Evolutionary conservation across 2,797 vertebrate genomes (phyloP).

Genomic region (Lates japonicus): DNA sequence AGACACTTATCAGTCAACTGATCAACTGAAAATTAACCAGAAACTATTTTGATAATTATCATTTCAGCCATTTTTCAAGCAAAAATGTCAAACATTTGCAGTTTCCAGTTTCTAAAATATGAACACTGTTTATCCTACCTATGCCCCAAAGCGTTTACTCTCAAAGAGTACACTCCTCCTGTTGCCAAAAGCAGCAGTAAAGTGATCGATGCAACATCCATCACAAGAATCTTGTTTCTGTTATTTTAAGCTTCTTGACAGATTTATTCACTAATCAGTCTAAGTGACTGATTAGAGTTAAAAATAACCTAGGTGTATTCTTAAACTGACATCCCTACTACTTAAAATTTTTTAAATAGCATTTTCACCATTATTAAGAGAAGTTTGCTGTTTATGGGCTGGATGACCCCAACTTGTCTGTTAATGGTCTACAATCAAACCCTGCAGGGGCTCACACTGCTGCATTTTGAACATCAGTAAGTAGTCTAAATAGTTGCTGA

Average conservation of each 20-base stretch:
- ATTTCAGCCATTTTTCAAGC: not conserved
- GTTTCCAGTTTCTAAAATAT: not conserved
- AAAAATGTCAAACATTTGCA: not conserved
- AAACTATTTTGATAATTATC: not conserved
- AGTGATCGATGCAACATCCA: slow-evolving; percentile 2
- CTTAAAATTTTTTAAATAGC: not conserved
- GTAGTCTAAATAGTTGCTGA: slow-evolving; percentile 55
- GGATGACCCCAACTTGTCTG: slow-evolving; percentile 14
- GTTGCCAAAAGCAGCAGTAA: not conserved
- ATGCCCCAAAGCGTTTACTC: not conserved
- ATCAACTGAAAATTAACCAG: not conserved
- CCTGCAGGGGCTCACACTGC: slow-evolving; percentile 31
- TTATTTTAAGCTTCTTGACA: not conserved
- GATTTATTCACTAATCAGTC: slow-evolving; percentile 1
- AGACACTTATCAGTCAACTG: not conserved
- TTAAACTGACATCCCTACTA: not conserved
- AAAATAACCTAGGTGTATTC: not conserved
- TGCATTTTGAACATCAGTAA: slow-evolving; percentile 52
- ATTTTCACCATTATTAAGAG: not conserved
- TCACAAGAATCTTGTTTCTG: not conserved
- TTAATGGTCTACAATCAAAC: slow-evolving; percentile 52
- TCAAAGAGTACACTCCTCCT: not conserved
- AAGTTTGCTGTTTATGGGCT: not conserved
- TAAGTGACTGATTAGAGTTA: not conserved
- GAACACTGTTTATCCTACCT: not conserved